These are phyloP conservation scores for Brachypodius melanocephalos DNA, from an alignment of 2,113 vertebrate species.

Conservation along the genomic window DNA sequence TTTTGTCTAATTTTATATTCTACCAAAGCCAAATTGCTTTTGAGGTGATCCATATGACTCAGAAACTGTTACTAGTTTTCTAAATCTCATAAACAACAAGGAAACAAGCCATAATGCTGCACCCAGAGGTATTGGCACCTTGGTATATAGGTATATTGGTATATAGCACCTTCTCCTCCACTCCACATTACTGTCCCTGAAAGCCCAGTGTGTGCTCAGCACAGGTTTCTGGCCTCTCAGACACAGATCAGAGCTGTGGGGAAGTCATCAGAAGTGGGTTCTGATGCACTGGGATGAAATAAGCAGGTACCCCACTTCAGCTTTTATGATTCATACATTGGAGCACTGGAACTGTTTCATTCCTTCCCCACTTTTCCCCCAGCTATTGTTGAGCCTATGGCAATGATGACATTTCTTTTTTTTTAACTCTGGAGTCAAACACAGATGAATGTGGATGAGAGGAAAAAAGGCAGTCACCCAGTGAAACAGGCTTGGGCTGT, in stretches of 20 bases:
- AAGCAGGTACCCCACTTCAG: neutral
- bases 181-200: neutral
- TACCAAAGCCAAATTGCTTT: neutral
- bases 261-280: neutral
- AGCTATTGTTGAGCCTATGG: neutral
- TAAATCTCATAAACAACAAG: neutral
- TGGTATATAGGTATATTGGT: no score
- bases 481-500: neutral
- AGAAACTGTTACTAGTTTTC: neutral
- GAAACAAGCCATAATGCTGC: neutral
- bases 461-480: neutral
- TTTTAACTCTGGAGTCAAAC: neutral
- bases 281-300: neutral
- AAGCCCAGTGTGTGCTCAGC: accelerated
- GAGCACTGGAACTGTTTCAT: neutral
- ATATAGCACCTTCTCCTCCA: neutral
- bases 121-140: accelerated
- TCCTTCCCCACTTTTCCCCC: neutral
- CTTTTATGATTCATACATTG: neutral
- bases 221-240: accelerated
- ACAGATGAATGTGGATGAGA: neutral
- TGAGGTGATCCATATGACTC: neutral
- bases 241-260: neutral
- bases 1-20: neutral
- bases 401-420: neutral